Evolutionary conservation across 2,797 vertebrate genomes (phyloP), one percentile per base, ranked within the genome.

Genomic region (Halcyon chelicuti): DNA sequence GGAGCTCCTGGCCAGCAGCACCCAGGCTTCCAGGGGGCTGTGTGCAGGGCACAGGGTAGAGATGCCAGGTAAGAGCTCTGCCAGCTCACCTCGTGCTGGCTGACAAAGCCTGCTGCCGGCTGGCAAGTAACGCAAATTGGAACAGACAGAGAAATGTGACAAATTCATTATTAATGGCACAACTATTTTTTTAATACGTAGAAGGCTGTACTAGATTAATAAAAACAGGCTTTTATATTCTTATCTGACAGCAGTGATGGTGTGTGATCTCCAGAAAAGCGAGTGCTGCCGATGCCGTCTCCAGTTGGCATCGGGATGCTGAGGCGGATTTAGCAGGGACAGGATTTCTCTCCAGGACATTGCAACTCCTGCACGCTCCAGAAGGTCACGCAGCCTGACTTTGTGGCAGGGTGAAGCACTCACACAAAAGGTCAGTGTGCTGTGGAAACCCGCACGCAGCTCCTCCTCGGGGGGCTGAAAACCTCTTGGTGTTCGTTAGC

Each of bases 91-190:
- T 55, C 1, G 1, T 5, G 31, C 65, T 33, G 17, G 29, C 76
- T 84, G 80, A 78, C 62, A 88, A 60, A 93, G 62, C 40, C 63
- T 58, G 54, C 77, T 82, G 81, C 81, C 11, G 10, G 19, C 85
- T 81, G 76, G 60, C n/a, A 84, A 78, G 31, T 7, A 73, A 82
- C 84, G 33, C 83, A 84, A 78, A 95, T 80, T 74, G 82, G 57
- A 95, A 71, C 75, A 58, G 88, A 93, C 94, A 86, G 68, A 84
- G 90, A 95, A 91, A 92, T 68, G 72, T 93, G 89, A 87, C 33
- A 92, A 92, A 96, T 95, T 62, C 91, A 96, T 95, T 96, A 97
- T 96, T 96, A 93, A 96, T 88, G 60, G 65, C 95, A 86, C 68
- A 86, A 95, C 75, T 91, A 95, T 85, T 89, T 87, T 55, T 92